Base-by-base conservation (phyloP, 2,888 invertebrate genomes). In the Uropetala carovei region DNA sequence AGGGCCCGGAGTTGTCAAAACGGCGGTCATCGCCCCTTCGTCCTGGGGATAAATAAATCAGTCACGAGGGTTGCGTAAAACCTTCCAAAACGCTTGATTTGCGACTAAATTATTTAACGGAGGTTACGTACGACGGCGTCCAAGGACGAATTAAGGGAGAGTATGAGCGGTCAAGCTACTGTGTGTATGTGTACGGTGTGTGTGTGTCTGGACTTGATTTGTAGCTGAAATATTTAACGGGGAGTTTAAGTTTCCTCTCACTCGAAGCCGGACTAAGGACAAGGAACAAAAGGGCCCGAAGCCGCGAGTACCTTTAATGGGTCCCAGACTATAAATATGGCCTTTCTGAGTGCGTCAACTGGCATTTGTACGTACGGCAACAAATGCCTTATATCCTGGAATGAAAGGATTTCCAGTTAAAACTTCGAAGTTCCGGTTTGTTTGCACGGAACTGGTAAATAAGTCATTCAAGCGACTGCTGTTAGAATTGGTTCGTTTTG, bases 171-270 rank as follows among this genome's bases (percentile, higher is more conserved):
- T 22, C 85, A 57, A 11, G 27, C 83, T 56, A 11, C 18, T 58
- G 58, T 22, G 85, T 85, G 85, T 85, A 18, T 58, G 60, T 14
- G 59, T 27, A 22, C n/a, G n/a, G n/a, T n/a, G n/a, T 59, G 86
- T 59, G 86, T 86, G 16, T 59, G 64, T 64, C 27, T 64, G 89
- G 89, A 89, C 60, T 89, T 89, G 89, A 89, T 89, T 89, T 89
- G 89, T 68, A 89, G 64, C 89, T 89, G 89, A 89, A 89, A 89
- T 89, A 89, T 89, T 89, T 89, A 89, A 64, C 89, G 64, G 89
- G 43, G 64, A 89, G 64, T 89, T 89, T 89, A 89, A 43, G 89
- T 89, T 64, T 64, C 89, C 11, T 58, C n/a, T 89, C 60, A n/a
- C 89, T 30, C 89, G 43, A 43, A 89, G 89, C 27, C 75, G 8